Evolutionary conservation across 1,140 invertebrate species (phyloP).

Genomic region (Drosophila ananassae): DNA sequence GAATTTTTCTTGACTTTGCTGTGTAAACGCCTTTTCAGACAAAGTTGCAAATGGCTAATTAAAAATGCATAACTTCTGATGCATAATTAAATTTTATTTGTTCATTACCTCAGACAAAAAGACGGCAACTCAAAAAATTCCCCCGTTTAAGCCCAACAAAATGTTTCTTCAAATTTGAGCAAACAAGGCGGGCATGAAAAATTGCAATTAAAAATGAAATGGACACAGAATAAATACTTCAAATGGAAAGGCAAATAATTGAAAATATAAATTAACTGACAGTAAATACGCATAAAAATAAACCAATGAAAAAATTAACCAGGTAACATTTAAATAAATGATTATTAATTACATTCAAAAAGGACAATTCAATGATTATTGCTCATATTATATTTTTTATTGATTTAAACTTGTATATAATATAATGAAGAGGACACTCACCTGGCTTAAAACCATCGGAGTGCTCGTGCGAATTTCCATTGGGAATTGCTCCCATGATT

Average conservation of each 20-base stretch:
- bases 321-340: background rate
- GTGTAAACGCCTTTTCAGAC: slow-evolving; percentile 10
- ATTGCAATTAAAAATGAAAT: slow-evolving; percentile 25
- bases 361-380: background rate
- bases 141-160: slow-evolving; percentile 8
- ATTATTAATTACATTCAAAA: background rate
- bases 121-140: slow-evolving; percentile 4
- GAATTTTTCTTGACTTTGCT: slow-evolving; percentile 12
- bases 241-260: slow-evolving; percentile 32
- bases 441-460: slow-evolving; percentile 78
- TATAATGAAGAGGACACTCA: slow-evolving; percentile 25
- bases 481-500: slow-evolving; percentile 52
- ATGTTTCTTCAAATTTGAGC: slow-evolving; percentile 12
- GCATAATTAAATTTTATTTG: slow-evolving; percentile 67
- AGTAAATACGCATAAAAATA: background rate
- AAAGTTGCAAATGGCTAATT: slow-evolving; percentile 67
- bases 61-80: slow-evolving; percentile 58
- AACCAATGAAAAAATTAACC: background rate
- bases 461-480: slow-evolving; percentile 64
- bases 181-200: slow-evolving; percentile 23
- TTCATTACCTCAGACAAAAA: slow-evolving; percentile 16
- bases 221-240: slow-evolving; percentile 17
- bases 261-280: slow-evolving; percentile 7
- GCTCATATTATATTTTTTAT: background rate
- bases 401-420: background rate